Evolutionary conservation across 1,140 invertebrate genomes (phyloP).

Genomic region (Phymastichus coffea): DNA sequence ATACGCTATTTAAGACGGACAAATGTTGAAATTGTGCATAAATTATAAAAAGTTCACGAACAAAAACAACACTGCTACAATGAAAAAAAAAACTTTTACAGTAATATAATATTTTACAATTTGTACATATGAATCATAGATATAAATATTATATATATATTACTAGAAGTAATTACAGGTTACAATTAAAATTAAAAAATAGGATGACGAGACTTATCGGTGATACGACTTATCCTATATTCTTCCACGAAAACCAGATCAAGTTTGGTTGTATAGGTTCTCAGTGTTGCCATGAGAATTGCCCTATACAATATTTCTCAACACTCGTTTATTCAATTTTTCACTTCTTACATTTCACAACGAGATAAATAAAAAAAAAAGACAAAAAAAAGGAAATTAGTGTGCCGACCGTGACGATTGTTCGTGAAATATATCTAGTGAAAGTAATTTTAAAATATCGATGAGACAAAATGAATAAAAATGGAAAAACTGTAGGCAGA

Average conservation of each 20-base stretch:
- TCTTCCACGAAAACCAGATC: background rate
- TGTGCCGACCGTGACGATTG: too few relatives aligned
- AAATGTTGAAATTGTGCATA: too few relatives aligned
- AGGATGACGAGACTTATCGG: too few relatives aligned
- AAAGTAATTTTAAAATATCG: too few relatives aligned
- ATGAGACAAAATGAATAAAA: too few relatives aligned
- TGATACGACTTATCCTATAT: slow-evolving; percentile 11
- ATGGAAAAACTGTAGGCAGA: too few relatives aligned
- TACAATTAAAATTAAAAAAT: slow-evolving; percentile 5
- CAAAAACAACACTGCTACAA: slow-evolving; percentile 32
- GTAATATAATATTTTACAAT: slow-evolving; percentile 51
- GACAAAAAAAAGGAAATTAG: background rate
- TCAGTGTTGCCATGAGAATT: slow-evolving; percentile 15
- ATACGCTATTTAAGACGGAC: too few relatives aligned
- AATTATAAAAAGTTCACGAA: too few relatives aligned
- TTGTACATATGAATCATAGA: slow-evolving; percentile 52
- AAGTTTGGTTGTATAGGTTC: slow-evolving; percentile 30
- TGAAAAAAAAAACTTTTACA: slow-evolving; percentile 45
- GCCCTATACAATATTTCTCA: slow-evolving; percentile 1
- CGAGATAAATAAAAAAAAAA: slow-evolving; percentile 21
- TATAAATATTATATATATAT: slow-evolving; percentile 29
- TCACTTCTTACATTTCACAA: slow-evolving; percentile 38
- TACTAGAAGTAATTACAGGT: slow-evolving; percentile 16
- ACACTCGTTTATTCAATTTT: slow-evolving; percentile 40
- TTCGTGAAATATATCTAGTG: too few relatives aligned